Evolutionary conservation across 2,797 vertebrate species (phyloP), one percentile per base, ranked within the genome.

Genomic region (Neoniphon sammara): DNA sequence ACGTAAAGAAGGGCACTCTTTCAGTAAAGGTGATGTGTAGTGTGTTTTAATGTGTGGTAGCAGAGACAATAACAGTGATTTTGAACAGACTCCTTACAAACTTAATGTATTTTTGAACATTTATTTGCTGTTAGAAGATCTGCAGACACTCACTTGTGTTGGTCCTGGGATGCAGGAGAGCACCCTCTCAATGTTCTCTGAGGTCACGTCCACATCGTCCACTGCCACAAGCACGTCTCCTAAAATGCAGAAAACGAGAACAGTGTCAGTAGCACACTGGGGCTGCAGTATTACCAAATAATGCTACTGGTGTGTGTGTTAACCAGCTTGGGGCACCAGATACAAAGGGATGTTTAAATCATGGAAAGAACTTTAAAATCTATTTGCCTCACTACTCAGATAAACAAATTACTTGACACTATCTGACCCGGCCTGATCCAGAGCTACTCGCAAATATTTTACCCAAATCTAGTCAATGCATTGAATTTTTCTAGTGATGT

Each of bases 181-280:
- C 91, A 99, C 96, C 68, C 96, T 93, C 89, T 99, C 96, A 5
- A 99, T 98, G 88, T 98, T 99, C 91, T 99, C 97, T 2, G 94
- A 91, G 46, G 94, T 96, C 79, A 99, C 98, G 15, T 97, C 97
- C 34, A 98, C 97, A 68, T 97, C 97, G 2, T 98, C 97, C 81
- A 99, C 95, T 1, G 98, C 97, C 69, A 97, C 87, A 5, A 99
- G 95, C 62, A 91, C 92, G 70, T 99, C 97, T 42, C 97, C 98
- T 99, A 87, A 34, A 25, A 17, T 7, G 25, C 2, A 25, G 6
- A 7, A 8, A 56, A 5, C 65, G 27, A 53, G 36, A 63, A 53
- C 1, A 27, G 9, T 34, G n/a, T 36, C 20, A 21, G 47, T 11
- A 6, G 25, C n/a, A 34, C 18, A 47, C 18, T 30, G 34, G 49